phyloP scores from a whole-genome alignment of 2,888 invertebrate species.

The Entomobrya multifasciata region DNA sequence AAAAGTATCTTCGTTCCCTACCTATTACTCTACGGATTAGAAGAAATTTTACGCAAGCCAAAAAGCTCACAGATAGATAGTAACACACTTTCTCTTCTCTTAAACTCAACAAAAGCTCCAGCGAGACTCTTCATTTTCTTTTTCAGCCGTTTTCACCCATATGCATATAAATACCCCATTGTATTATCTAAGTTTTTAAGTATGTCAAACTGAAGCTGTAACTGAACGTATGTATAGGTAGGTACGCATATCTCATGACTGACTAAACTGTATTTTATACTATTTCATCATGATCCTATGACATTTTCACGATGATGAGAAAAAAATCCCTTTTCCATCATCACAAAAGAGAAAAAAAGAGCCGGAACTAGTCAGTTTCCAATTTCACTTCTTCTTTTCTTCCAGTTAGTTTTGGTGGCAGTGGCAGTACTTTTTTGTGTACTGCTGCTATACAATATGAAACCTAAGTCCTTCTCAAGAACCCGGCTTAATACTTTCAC shows the following conservation, averaged over 20 bases:
- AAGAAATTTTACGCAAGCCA: neutral
- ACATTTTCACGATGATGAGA: constrained; percentile 1
- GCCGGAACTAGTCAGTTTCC: neutral
- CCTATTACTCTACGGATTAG: constrained; percentile 18
- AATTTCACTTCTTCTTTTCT: neutral
- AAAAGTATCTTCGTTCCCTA: neutral
- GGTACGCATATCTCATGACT: too few species aligned
- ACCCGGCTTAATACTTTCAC: neutral
- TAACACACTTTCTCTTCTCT: constrained; percentile 15
- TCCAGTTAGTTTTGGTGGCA: neutral
- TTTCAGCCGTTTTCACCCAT: neutral
- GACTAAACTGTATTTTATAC: too few species aligned
- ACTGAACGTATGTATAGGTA: too few species aligned
- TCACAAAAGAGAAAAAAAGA: neutral
- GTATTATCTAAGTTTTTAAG: too few species aligned
- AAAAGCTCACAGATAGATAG: too few species aligned
- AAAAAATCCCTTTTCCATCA: constrained; percentile 23
- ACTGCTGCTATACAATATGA: neutral
- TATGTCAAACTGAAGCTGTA: too few species aligned
- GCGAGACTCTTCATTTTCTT: constrained; percentile 13
- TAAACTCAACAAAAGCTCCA: neutral
- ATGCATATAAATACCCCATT: constrained; percentile 1
- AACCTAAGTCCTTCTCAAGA: neutral
- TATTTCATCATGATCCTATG: constrained; percentile 21
- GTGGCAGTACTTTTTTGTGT: neutral